Conservation (phyloP, 2,888 invertebrate species). For the Leucania comma region DNA sequence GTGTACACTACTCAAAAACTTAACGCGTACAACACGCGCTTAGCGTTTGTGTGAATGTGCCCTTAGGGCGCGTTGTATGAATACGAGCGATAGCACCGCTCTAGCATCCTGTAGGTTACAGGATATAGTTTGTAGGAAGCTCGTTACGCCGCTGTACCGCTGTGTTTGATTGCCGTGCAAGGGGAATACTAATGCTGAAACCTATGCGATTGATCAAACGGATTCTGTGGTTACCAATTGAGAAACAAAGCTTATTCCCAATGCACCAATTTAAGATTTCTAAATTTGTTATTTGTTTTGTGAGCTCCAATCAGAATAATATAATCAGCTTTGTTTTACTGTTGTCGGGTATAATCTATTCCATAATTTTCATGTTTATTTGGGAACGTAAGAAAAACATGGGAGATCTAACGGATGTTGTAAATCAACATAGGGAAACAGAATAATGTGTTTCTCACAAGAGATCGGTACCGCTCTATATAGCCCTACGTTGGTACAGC, state of each 20-base stretch:
- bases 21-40: conserved; percentile 33
- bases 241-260: conserved; percentile 40
- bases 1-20: conserved; percentile 47
- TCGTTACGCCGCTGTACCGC: conserved; percentile 68
- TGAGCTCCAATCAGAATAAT: conserved; percentile 28
- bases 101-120: conserved; percentile 42
- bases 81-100: conserved; percentile 35
- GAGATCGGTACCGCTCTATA: conserved; percentile 26
- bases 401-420: conserved; percentile 38
- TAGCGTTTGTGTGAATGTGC: conserved; percentile 26
- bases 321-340: conserved; percentile 17
- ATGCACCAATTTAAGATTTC: conserved; percentile 28
- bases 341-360: conserved; percentile 27
- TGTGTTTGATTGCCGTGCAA: conserved; percentile 75
- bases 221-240: conserved; percentile 43
- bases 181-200: conserved; percentile 74
- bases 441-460: conserved; percentile 42
- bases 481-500: conserved; percentile 25
- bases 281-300: conserved; percentile 17
- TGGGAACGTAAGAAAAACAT: conserved; percentile 44
- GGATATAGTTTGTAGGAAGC: conserved; percentile 67
- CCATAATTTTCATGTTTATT: conserved; percentile 40
- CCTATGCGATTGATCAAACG: conserved; percentile 69
- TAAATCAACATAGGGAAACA: conserved; percentile 45
- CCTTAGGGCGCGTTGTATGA: conserved; percentile 45